Base-by-base conservation (phyloP, 2,797 vertebrate species). In the Helostoma temminkii region DNA sequence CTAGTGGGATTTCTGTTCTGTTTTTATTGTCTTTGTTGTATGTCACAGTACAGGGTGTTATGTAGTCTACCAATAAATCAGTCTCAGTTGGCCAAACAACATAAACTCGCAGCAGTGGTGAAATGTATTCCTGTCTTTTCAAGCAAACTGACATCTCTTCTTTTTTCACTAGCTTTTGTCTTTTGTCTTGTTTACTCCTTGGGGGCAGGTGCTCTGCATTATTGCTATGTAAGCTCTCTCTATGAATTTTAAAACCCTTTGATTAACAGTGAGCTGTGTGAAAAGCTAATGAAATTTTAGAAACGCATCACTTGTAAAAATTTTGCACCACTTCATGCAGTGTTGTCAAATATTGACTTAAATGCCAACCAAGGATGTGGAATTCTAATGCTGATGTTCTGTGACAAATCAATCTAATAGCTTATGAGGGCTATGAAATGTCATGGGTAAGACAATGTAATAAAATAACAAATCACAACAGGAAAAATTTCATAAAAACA, bases 331-430 rank as follows among this genome's bases (percentile, higher is more conserved):
- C 57, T 52, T 18, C 55, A 34, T 75, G 67, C 57, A 42, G 69
- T 46, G 36, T 64, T 78, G 67, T 88, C 76, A 88, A 78, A 85
- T 91, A 87, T 87, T 78, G 87, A 88, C 74, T 84, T 58, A 70
- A 86, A 82, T 79, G 66, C 70, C 80, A 83, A 60, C 63, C 15
- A 77, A 57, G 72, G 64, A 79, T 65, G 12, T 32, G 9, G 46
- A 77, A 78, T 86, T 78, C 61, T 39, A 54, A 85, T 88, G 84
- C 47, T 80, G 48, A 82, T 54, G 10, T 39, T 1, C 39, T 53
- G 28, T 65, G 76, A 76, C 78, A 71, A 71, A 72, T 71, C 74
- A 80, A 71, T 82, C 67, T 85, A 76, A 70, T 32, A 12, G 42
- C 58, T 81, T 73, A 73, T 42, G 34, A 77, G 54, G 66, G 36